A percentile compares a stretch with the other conserved stretches of the same genome.
These are phyloP conservation scores for Ceratosolen solmsi DNA, from an alignment of 1,140 invertebrate species.

Conservation along the genomic window DNA sequence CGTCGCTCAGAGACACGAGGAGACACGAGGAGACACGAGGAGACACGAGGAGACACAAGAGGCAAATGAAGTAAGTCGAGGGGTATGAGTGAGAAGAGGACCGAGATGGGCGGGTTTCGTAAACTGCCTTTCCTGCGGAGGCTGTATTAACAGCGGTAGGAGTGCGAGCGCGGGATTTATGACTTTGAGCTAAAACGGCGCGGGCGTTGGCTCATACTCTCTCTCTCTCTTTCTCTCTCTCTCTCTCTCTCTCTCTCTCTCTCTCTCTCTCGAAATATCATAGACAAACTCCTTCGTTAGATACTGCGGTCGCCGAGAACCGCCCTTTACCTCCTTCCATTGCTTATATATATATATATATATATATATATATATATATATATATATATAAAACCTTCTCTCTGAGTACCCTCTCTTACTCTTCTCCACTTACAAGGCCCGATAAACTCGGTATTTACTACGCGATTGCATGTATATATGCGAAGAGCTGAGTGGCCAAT, in stretches of 20 bases:
- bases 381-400: too few relatives aligned
- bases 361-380: too few relatives aligned
- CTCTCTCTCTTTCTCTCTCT: conserved; percentile 7
- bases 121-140: conserved; percentile 65
- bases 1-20: background rate
- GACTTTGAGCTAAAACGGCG: conserved; percentile 56
- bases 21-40: background rate
- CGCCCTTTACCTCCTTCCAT: conserved; percentile 37
- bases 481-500: background rate
- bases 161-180: conserved; percentile 64
- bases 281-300: conserved; percentile 67
- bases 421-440: background rate
- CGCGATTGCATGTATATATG: background rate
- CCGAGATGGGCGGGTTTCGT: conserved; percentile 63
- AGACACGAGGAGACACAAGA: background rate
- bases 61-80: conserved; percentile 31
- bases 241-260: conserved; percentile 8
- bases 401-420: background rate
- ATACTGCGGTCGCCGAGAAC: conserved; percentile 56
- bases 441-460: background rate
- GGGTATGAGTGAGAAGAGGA: conserved; percentile 53
- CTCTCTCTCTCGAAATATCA: conserved; percentile 63
- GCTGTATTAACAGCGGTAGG: conserved; percentile 66
- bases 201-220: background rate
- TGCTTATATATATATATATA: background rate